Evolutionary conservation across 2,797 vertebrate species (phyloP).

Genomic region (Melanotaenia trifasciata): DNA sequence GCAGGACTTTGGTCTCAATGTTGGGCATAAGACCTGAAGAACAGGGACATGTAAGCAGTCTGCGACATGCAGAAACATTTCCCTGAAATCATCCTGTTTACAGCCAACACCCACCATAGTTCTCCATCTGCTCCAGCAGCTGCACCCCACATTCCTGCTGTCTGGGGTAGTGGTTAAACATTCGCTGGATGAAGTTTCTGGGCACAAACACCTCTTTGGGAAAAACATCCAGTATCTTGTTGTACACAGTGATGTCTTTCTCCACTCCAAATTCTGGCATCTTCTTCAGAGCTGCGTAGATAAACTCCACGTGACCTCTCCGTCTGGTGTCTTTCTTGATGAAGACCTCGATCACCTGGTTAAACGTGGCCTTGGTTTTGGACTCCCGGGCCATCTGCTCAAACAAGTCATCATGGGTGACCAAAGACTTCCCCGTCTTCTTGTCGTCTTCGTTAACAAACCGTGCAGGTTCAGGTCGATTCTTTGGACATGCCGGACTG

Average conservation of each 20-base stretch:
- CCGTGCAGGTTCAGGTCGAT: constrained; percentile 13
- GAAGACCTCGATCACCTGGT: constrained; percentile 82
- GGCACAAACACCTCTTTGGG: constrained; percentile 93
- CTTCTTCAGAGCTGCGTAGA: constrained; percentile 89
- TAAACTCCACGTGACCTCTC: constrained; percentile 91
- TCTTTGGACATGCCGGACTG: constrained; percentile 47
- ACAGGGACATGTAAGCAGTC: not conserved
- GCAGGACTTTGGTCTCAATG: constrained; percentile 87
- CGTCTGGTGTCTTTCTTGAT: constrained; percentile 78
- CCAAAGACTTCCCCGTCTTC: constrained; percentile 42
- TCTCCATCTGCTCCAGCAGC: constrained; percentile 92
- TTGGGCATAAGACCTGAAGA: constrained; percentile 87
- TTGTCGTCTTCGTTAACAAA: constrained; percentile 24
- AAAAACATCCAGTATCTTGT: constrained; percentile 90
- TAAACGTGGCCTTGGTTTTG: constrained; percentile 84
- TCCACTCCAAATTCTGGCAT: constrained; percentile 90
- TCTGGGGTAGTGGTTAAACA: constrained; percentile 90
- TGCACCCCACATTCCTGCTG: constrained; percentile 91
- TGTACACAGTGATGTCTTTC: constrained; percentile 86
- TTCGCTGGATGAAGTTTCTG: constrained; percentile 85
- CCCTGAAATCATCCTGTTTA: fast-evolving
- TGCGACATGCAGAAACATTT: not conserved
- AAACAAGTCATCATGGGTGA: constrained; percentile 78
- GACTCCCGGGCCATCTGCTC: constrained; percentile 56
- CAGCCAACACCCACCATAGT: constrained; percentile 79